A percentile compares a stretch with the other conserved stretches of the same genome.
Conservation (phyloP, 2,113 vertebrate genomes). For the Tachycineta bicolor region DNA sequence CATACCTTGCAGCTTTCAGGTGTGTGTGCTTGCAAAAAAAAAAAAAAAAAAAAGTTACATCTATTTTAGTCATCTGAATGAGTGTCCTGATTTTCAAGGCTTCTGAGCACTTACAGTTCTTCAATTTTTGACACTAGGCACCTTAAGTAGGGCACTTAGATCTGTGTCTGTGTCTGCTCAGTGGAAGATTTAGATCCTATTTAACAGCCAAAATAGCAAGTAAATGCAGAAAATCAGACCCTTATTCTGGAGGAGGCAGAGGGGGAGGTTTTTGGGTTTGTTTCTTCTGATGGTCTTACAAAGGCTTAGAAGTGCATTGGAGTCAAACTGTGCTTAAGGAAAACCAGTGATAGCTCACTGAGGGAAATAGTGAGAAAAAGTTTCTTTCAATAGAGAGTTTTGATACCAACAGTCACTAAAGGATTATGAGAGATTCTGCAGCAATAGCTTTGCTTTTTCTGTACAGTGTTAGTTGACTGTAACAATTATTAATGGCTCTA, state of each 20-base stretch:
- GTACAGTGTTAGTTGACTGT: neutral
- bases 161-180: neutral
- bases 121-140: constrained; percentile 22
- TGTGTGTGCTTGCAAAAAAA: neutral
- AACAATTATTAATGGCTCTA: neutral
- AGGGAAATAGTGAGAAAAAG: neutral
- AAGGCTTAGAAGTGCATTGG: neutral
- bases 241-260: neutral
- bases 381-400: neutral
- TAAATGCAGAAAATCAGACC: neutral
- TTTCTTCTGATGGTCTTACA: constrained; percentile 17
- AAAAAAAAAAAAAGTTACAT: neutral
- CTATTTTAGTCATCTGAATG: constrained; percentile 52
- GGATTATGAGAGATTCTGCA: neutral
- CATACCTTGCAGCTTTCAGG: neutral
- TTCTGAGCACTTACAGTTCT: neutral
- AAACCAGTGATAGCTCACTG: neutral
- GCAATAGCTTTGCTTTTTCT: neutral
- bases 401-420: neutral
- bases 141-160: constrained; percentile 33
- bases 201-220: constrained; percentile 29
- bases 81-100: constrained; percentile 39
- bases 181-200: neutral
- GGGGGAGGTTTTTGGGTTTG: neutral
- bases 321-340: constrained; percentile 12